Base-by-base conservation (phyloP, 2,113 vertebrate genomes). In the Saguinus midas region DNA sequence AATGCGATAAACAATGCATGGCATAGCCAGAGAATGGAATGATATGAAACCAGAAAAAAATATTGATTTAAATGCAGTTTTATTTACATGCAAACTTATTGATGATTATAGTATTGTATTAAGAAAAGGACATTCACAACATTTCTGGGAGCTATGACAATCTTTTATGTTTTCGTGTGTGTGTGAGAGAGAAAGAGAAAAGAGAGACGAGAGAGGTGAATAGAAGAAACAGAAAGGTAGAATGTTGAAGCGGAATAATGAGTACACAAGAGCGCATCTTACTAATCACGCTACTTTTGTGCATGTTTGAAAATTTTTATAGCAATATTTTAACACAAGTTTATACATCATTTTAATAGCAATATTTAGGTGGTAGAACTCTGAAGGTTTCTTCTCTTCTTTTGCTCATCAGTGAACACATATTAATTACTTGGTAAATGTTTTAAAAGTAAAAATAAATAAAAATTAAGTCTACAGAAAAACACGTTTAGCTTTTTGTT, bases 401-500 rank as follows among this genome's bases (percentile, higher is more conserved):
- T 87, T 68, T 52, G 13, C 17, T 81, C 82, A 61, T 50, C 64
- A 75, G 16, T 90, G 25, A 86, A 55, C 40, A 82, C 8, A 21
- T 40, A 61, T 17, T 70, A 21, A 61, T 17, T 70, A 21, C 52
- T 85, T 57, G 45, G 23, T 37, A 45, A 70, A 52, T 61, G 87
- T 88, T 88, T 82, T 10, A 18, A 87, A 52, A 87, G 16, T 61
- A 81, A 96, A 92, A 90, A 66, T 57, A 14, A 93, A 73, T 25
- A 83, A 92, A 96, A 83, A 27, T 66, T 73, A 85, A 52, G 48
- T 70, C 48, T 88, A 81, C 29, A 79, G 55, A n/a, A 85, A 92
- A 92, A 55, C 13, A 50, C 32, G 8, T 17, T 81, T 55, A 57
- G 12, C 21, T 93, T 43, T 3, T 45, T 37, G 7, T 84, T 82